These are phyloP conservation scores for Nothobranchius furzeri DNA, from an alignment of 2,113 vertebrate genomes.

Conservation along the genomic window DNA sequence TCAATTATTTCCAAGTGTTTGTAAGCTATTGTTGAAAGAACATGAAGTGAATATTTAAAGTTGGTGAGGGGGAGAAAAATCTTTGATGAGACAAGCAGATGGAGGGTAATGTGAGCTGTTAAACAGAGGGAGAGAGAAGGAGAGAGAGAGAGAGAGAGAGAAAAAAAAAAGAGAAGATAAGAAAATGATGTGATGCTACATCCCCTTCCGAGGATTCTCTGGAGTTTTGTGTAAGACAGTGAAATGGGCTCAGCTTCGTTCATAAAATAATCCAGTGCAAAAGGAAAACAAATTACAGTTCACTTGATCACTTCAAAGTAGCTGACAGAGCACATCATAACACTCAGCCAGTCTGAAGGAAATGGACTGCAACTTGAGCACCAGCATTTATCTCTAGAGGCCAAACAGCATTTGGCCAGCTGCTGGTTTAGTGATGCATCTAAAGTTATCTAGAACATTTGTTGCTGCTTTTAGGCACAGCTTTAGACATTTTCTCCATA, in stretches of 20 bases:
- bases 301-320: constrained; percentile 39
- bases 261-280: constrained; percentile 31
- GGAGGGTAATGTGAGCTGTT: constrained; percentile 64
- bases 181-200: constrained; percentile 37
- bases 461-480: too few relatives aligned
- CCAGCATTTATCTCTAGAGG: background rate
- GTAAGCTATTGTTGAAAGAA: constrained; percentile 79
- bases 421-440: background rate
- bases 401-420: background rate
- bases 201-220: constrained; percentile 33
- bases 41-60: constrained; percentile 72
- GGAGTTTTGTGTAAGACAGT: constrained; percentile 38
- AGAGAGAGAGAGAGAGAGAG: background rate
- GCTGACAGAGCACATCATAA: constrained; percentile 27
- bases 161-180: constrained; percentile 6
- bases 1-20: constrained; percentile 81
- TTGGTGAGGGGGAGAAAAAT: constrained; percentile 55
- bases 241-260: constrained; percentile 36
- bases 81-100: constrained; percentile 73
- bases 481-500: too few relatives aligned
- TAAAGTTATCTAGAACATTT: too few relatives aligned
- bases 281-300: constrained; percentile 39
- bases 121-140: constrained; percentile 13
- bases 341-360: constrained; percentile 28
- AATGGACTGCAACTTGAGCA: constrained; percentile 9